Evolutionary conservation across 1,140 invertebrate genomes (phyloP).

Genomic region (Harpegnathos saltator): DNA sequence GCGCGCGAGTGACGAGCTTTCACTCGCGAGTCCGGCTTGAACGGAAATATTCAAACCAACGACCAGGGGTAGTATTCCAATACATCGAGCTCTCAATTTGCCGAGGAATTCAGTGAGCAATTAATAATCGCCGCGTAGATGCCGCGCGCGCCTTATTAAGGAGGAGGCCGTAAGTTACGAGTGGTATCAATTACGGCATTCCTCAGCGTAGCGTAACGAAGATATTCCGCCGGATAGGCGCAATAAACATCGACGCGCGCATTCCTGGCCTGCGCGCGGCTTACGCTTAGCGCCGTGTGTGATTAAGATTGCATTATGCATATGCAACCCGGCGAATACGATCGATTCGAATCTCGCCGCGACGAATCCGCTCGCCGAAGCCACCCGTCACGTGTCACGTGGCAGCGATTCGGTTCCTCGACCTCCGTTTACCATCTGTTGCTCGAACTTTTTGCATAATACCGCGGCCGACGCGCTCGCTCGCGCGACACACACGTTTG

Average conservation of each 20-base stretch:
- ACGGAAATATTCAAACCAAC: no score
- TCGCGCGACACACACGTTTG: not conserved
- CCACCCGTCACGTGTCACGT: slow-evolving; percentile 38
- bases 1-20: no score
- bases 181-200: slow-evolving; percentile 43
- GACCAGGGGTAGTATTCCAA: no score
- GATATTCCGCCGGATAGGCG: not conserved
- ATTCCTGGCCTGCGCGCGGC: slow-evolving; percentile 30
- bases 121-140: not conserved
- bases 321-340: slow-evolving; percentile 27
- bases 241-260: slow-evolving; percentile 28
- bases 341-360: slow-evolving; percentile 55
- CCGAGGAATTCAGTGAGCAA: not conserved
- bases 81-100: not conserved
- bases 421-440: slow-evolving; percentile 62
- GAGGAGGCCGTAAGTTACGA: not conserved
- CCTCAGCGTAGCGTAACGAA: slow-evolving; percentile 15
- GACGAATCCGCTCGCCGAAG: slow-evolving; percentile 13
- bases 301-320: slow-evolving; percentile 50
- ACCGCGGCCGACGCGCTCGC: not conserved
- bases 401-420: slow-evolving; percentile 36
- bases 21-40: no score
- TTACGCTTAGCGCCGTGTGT: no score
- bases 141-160: not conserved
- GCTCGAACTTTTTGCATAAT: slow-evolving; percentile 52